Conservation (phyloP, 23 tunicate genomes). For the Aplidium turbinatum region DNA sequence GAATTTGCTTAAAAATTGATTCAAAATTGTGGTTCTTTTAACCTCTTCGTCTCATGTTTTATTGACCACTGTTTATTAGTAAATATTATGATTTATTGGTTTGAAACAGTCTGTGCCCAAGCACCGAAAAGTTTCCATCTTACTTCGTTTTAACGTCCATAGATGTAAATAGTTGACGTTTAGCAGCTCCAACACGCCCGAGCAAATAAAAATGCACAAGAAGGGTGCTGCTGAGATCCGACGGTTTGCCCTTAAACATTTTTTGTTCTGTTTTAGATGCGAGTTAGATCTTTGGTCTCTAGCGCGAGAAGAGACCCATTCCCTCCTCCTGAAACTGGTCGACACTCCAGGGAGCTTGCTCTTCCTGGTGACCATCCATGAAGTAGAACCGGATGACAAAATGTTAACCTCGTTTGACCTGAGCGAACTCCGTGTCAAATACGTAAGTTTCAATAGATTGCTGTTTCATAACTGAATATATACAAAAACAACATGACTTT, state of each 20-base stretch:
- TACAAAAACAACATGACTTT: background rate
- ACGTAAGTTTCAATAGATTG: conserved; percentile 35
- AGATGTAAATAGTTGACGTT: no score
- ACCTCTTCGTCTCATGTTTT: no score
- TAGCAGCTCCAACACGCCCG: background rate
- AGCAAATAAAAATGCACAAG: no score
- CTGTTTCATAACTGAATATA: background rate
- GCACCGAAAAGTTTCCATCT: no score
- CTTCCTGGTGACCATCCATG: conserved; percentile 70
- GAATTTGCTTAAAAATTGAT: no score
- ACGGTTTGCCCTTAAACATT: no score
- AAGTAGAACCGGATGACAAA: conserved; percentile 22
- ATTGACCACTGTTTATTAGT: no score
- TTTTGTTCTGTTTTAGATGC: conserved; percentile 49
- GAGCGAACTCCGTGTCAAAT: conserved; percentile 28
- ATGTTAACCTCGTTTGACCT: conserved; percentile 51
- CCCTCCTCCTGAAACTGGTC: conserved; percentile 47
- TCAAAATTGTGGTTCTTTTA: no score
- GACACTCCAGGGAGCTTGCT: conserved; percentile 62
- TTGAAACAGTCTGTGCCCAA: no score
- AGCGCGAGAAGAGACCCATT: conserved; percentile 72
- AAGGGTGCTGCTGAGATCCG: no score
- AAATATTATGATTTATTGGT: no score
- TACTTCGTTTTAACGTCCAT: no score
- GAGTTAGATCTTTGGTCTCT: conserved; percentile 65